These are phyloP conservation scores for Clitarchus hookeri DNA, from an alignment of 2,888 invertebrate genomes.

Conservation along the genomic window DNA sequence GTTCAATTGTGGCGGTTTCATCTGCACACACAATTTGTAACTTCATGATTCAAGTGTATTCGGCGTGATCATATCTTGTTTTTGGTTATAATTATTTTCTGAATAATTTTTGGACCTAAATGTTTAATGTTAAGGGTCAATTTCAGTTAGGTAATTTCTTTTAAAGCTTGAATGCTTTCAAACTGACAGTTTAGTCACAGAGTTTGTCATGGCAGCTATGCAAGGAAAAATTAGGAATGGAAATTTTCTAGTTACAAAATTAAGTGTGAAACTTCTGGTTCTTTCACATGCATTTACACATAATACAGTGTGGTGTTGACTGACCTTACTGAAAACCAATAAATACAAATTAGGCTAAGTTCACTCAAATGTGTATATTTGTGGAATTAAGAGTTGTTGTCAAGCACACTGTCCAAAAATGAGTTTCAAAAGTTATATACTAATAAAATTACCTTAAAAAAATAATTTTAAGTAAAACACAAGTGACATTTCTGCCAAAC, in stretches of 20 bases:
- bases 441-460: too few relatives aligned
- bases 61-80: too few relatives aligned
- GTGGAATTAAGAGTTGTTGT: too few relatives aligned
- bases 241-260: neutral
- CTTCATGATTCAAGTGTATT: neutral
- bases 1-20: neutral
- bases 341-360: too few relatives aligned
- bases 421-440: too few relatives aligned
- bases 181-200: neutral
- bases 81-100: neutral
- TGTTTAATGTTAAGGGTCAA: too few relatives aligned
- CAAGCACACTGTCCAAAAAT: too few relatives aligned
- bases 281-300: neutral
- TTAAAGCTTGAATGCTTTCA: neutral
- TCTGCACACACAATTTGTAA: neutral
- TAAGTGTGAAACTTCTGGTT: neutral
- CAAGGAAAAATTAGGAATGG: neutral
- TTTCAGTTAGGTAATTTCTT: neutral
- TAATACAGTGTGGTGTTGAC: neutral
- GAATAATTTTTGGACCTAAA: too few relatives aligned
- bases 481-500: too few relatives aligned
- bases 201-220: neutral
- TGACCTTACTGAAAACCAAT: neutral
- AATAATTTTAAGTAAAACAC: too few relatives aligned
- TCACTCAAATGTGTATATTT: neutral